phyloP scores from a whole-genome alignment of 2,797 vertebrate genomes.

The Bucorvus abyssinicus region DNA sequence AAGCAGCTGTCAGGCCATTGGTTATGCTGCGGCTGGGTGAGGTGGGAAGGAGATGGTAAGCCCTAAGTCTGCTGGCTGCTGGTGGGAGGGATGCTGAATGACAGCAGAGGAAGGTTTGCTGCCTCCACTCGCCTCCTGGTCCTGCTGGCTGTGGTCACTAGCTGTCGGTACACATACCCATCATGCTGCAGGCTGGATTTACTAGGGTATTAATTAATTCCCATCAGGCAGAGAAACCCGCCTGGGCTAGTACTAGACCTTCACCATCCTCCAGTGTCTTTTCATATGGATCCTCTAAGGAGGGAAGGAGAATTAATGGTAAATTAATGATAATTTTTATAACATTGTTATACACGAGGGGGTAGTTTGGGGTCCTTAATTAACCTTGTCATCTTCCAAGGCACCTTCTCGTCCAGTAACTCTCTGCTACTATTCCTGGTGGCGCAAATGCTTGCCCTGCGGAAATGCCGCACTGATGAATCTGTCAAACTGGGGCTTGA shows the following conservation, averaged over 20 bases:
- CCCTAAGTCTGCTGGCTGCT: fast-evolving
- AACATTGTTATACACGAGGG: background rate
- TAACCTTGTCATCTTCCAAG: background rate
- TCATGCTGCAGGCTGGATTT: background rate
- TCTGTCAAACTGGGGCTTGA: background rate
- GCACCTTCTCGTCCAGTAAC: background rate
- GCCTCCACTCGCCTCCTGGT: background rate
- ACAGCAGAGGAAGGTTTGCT: background rate
- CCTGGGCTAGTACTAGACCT: background rate
- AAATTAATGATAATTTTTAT: background rate
- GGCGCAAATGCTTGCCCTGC: background rate
- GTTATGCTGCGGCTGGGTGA: background rate
- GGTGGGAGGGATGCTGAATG: background rate
- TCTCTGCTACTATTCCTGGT: background rate
- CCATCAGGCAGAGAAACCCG: background rate
- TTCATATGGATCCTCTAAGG: background rate
- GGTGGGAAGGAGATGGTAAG: background rate
- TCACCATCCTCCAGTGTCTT: background rate
- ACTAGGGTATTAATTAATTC: background rate
- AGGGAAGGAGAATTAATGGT: background rate
- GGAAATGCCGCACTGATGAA: background rate
- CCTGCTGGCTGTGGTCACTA: background rate
- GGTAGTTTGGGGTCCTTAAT: background rate
- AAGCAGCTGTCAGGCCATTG: background rate
- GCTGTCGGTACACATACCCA: background rate